phyloP scores from a whole-genome alignment of 2,113 vertebrate genomes.

The Rhabdornis inornatus region DNA sequence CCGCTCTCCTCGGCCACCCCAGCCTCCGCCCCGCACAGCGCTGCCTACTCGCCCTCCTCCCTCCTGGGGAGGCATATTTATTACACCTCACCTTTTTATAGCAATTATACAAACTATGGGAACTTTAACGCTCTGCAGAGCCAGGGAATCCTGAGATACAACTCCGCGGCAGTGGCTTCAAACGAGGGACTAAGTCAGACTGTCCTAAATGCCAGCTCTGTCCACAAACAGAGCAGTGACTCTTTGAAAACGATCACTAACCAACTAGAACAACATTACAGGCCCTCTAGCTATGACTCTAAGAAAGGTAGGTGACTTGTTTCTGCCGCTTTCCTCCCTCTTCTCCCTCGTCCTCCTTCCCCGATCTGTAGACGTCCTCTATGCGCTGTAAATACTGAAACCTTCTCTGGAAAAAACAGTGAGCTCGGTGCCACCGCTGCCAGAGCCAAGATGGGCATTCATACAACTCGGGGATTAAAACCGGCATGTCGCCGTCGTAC shows the following conservation, averaged over 20 bases:
- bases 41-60: constrained; percentile 88
- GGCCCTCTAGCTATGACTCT: constrained; percentile 83
- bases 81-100: constrained; percentile 97
- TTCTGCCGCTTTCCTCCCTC: background rate
- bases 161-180: constrained; percentile 80
- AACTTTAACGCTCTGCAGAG: constrained; percentile 94
- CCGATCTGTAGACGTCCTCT: background rate
- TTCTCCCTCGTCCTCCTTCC: background rate
- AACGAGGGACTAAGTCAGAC: constrained; percentile 83
- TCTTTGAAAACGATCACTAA: constrained; percentile 85
- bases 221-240: constrained; percentile 85
- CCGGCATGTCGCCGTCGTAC: background rate
- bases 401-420: background rate
- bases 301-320: constrained; percentile 90
- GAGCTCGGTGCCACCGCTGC: background rate
- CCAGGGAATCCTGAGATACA: constrained; percentile 94
- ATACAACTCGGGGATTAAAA: background rate
- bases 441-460: background rate
- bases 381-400: background rate
- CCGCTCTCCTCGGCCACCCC: constrained; percentile 80
- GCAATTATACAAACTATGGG: constrained; percentile 97
- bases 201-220: constrained; percentile 73
- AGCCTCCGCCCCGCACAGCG: constrained; percentile 79
- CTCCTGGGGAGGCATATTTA: constrained; percentile 96
- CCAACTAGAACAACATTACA: constrained; percentile 88